phyloP scores from a whole-genome alignment of 2,113 vertebrate genomes.

The Psittacara wagleri region DNA sequence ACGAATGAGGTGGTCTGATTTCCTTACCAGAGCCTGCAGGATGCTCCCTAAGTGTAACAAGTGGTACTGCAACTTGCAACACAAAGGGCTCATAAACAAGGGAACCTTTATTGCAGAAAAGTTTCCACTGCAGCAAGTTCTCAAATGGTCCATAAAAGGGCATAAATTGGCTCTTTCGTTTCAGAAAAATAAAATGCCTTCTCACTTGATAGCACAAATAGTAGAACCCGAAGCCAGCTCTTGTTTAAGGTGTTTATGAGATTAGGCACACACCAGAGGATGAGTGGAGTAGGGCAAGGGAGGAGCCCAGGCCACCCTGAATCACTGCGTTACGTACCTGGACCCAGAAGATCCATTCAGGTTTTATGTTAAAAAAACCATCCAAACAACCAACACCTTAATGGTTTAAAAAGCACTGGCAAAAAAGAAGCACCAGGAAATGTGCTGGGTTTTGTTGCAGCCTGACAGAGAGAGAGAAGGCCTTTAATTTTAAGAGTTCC shows the following conservation, averaged over 20 bases:
- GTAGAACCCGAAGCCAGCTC: slow-evolving; percentile 30
- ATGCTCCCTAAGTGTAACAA: slow-evolving; percentile 7
- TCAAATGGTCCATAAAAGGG: slow-evolving; percentile 67
- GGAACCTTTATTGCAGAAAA: slow-evolving; percentile 68
- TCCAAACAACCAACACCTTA: background rate
- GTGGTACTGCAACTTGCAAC: slow-evolving; percentile 43
- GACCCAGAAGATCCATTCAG: background rate
- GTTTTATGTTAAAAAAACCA: background rate
- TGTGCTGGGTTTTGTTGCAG: background rate
- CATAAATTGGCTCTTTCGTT: slow-evolving; percentile 70
- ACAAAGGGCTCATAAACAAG: slow-evolving; percentile 69
- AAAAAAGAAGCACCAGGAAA: background rate
- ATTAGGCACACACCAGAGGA: background rate
- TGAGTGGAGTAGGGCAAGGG: background rate
- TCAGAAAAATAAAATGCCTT: slow-evolving; percentile 74
- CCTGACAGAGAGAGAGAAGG: background rate
- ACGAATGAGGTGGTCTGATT: slow-evolving; percentile 19
- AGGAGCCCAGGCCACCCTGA: background rate
- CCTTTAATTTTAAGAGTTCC: slow-evolving; percentile 40
- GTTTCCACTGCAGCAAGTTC: slow-evolving; percentile 62
- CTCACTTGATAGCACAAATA: slow-evolving; percentile 58
- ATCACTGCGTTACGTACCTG: background rate
- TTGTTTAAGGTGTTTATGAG: slow-evolving; percentile 56
- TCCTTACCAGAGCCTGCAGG: slow-evolving; percentile 35
- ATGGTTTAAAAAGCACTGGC: background rate